These are phyloP conservation scores for Sarcophilus harrisii DNA, from an alignment of 2,797 vertebrate genomes.

Conservation along the genomic window DNA sequence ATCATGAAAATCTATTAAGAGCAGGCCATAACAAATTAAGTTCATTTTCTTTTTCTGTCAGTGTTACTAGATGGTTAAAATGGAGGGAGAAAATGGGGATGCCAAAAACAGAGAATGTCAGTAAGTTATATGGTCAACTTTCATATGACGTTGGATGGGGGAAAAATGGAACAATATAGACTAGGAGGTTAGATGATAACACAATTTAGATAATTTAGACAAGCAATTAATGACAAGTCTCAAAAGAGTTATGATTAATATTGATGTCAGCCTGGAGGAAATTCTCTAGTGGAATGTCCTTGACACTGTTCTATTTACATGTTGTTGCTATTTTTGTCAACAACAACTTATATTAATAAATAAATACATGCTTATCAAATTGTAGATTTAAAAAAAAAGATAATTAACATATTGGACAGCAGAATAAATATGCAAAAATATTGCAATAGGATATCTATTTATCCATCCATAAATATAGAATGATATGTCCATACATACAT, in stretches of 20 bases:
- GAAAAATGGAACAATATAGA: neutral
- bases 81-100: neutral
- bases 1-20: neutral
- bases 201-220: neutral
- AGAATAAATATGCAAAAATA: neutral
- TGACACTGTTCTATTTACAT: neutral
- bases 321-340: neutral
- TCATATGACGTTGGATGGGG: neutral
- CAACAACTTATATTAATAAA: neutral
- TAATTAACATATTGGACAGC: neutral
- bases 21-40: neutral
- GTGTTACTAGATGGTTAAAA: neutral
- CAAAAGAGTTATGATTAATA: neutral
- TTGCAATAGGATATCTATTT: neutral
- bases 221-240: neutral
- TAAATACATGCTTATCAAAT: neutral
- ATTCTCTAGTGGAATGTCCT: neutral
- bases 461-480: neutral
- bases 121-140: neutral
- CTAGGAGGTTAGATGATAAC: neutral
- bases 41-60: neutral
- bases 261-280: neutral
- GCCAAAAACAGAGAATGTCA: neutral
- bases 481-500: too few relatives aligned
- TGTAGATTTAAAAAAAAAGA: neutral